Base-by-base conservation (phyloP, 2,888 invertebrate genomes). In the Oxystoma pomonae region DNA sequence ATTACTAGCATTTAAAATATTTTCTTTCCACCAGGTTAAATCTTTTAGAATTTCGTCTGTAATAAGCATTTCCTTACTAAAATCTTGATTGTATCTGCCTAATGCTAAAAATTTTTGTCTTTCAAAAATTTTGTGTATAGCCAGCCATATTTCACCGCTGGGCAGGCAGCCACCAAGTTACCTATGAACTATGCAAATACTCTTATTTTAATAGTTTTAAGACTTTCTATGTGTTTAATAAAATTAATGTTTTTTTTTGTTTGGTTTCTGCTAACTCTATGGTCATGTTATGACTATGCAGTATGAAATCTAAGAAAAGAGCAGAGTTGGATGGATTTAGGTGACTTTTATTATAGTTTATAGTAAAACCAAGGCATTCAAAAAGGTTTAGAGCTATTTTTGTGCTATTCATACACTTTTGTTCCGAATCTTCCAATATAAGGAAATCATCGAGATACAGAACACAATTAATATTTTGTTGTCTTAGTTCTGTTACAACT, bases 51-150 rank as follows among this genome's bases (percentile, higher is more conserved):
- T 17, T 19, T 53, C 53, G n/a, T 19, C 7, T 5, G 53, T 9
- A 53, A 53, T 53, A 3, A 7, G 16, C 53, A 53, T 53, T 17
- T 16, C n/a, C 7, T 16, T 17, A 19, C 19, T 19, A 53, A 53
- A 53, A 19, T 53, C 53, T 53, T 19, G 19, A 53, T 53, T 53
- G 53, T 19, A 9, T 53, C 19, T 53, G 19, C 53, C 3, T 5
- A 19, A 7, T 9, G 35, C 35, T 19, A 53, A 53, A 17, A 17
- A 17, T 53, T 53, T 53, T 53, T 53, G n/a, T n/a, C n/a, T n/a
- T n/a, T n/a, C n/a, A n/a, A n/a, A n/a, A n/a, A n/a, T 53, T 53
- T 53, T 3, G 53, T 53, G 53, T 53, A 53, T 53, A 53, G 19
- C 53, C 53, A 53, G 16, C 53, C 53, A 19, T 53, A 53, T 19